Evolutionary conservation across 2,797 vertebrate species (phyloP), one percentile per base, ranked within the genome.

Genomic region (Pipistrellus pipistrellus): DNA sequence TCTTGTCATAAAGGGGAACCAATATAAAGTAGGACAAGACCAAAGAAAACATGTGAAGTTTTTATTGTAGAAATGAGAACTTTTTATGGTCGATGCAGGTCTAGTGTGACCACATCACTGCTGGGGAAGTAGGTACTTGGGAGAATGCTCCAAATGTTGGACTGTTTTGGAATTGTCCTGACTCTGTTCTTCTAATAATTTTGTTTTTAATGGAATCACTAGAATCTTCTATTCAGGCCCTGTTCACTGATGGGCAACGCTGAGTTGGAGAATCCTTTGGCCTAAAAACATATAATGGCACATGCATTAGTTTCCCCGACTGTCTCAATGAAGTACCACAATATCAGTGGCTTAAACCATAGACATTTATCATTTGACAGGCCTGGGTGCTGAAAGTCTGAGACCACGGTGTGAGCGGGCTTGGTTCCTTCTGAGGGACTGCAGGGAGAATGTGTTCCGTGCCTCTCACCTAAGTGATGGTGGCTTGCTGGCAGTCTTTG

Each of bases 41-140:
- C 64, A 96, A 96, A 87, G 91, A 96, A 97, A 96, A 95, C 94
- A 96, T 92, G 7, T 35, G 95, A 95, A 51, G 7, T 89, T 98
- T 98, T 97, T 95, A 94, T 89, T 81, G 78, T 57, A 89, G 95
- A 95, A 92, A 91, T 25, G 69, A 92, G 71, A 90, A 94, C 76
- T 91, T 95, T 97, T 96, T 95, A 78, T 94, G 84, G 83, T 32
- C 84, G 93, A 82, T 77, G 62, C 30, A 53, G 48, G 57, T 62
- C 64, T 48, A 30, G 48, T 38, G 57, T 41, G 88, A 64, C 18
- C 44, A 35, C 15, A 30, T 71, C 1, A 1, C 32, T 72, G 46
- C 68, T 72, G 27, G 72, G 35, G 64, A 91, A 46, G 15, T 7
- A 64, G 71, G 44, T 17, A 62, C 17, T 55, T 62, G 30, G 27